Evolutionary conservation across 2,888 invertebrate species (phyloP), one percentile per base, ranked within the genome.

Genomic region (Drosophila yooni): DNA sequence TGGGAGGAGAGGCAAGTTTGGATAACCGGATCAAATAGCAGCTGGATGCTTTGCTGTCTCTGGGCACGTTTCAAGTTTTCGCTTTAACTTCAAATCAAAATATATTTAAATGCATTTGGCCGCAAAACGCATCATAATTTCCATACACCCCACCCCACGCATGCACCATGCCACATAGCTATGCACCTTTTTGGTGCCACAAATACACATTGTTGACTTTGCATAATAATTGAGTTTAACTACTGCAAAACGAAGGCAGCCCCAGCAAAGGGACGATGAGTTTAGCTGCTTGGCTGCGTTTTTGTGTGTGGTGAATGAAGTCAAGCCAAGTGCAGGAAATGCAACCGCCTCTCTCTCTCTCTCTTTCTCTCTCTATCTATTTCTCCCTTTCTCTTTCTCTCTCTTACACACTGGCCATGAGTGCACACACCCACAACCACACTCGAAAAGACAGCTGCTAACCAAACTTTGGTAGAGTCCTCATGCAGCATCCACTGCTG

Each of bases 221-320:
- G 86, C 86, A 87, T 87, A 87, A 87, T 89, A 87, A 87, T 89
- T 87, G 89, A 87, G 86, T 87, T 87, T 87, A 87, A 87, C 86
- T 87, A 87, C 88, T 77, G 81, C 88, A 82, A 83, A 74, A 77
- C 73, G 73, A n/a, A 25, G 40, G 52, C 62, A 59, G 53, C 36
- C 10, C 25, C 21, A 21, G 10, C 13, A 43, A n/a, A 40, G 13
- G 7, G 11, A 18, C 4, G 43, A 46, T 61, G 83, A 78, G 76
- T 86, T 84, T 83, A 88, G 76, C 71, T 86, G 88, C 88, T 83
- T 75, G 83, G 86, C 56, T 86, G 86, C 56, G 70, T 81, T 83
- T 81, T 79, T 88, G 84, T 83, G 86, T 84, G 83, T 78, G 84
- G 78, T 71, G 63, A 71, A 75, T 65, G 51, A 68, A 74, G 62